Evolutionary conservation across 30 jellyfish, hydroid and myxozoan genomes (phyloP).

Genomic region (Aurelia aurita): DNA sequence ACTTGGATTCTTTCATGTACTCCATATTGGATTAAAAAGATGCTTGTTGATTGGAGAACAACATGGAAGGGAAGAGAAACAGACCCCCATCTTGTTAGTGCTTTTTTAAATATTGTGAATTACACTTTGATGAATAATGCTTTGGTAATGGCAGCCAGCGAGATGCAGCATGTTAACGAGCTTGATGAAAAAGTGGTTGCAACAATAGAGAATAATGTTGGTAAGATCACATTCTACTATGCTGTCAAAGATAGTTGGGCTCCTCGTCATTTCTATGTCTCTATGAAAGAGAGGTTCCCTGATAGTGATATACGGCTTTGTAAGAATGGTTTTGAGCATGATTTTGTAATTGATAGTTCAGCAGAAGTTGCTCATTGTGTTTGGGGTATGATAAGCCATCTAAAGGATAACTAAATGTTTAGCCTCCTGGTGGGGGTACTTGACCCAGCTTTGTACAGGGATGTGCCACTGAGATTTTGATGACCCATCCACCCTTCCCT

Average conservation of each 20-base stretch:
- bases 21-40: conserved; percentile 70
- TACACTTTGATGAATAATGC: conserved; percentile 82
- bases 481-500: no score
- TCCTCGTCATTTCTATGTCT: conserved; percentile 74
- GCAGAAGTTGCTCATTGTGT: conserved; percentile 77
- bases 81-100: conserved; percentile 45
- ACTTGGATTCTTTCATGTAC: conserved; percentile 69
- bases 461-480: no score
- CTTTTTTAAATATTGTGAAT: conserved; percentile 54
- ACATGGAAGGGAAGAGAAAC: conserved; percentile 78
- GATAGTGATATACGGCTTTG: conserved; percentile 77
- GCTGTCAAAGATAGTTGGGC: conserved; percentile 87
- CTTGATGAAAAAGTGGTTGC: conserved; percentile 43
- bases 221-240: conserved; percentile 74
- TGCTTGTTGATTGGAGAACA: conserved; percentile 83
- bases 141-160: conserved; percentile 78
- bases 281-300: conserved; percentile 82
- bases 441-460: no score
- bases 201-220: conserved; percentile 39
- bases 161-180: conserved; percentile 75
- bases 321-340: conserved; percentile 74
- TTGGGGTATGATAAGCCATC: conserved; percentile 57
- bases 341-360: conserved; percentile 88
- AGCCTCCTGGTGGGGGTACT: background rate
- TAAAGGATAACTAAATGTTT: background rate